Percentiles rank a stretch among this genome's conserved stretches.
These are phyloP conservation scores for Lycopodina hypogea DNA, from an alignment of 37 sponge, comb jelly and placozoan species.

Conservation along the genomic window DNA sequence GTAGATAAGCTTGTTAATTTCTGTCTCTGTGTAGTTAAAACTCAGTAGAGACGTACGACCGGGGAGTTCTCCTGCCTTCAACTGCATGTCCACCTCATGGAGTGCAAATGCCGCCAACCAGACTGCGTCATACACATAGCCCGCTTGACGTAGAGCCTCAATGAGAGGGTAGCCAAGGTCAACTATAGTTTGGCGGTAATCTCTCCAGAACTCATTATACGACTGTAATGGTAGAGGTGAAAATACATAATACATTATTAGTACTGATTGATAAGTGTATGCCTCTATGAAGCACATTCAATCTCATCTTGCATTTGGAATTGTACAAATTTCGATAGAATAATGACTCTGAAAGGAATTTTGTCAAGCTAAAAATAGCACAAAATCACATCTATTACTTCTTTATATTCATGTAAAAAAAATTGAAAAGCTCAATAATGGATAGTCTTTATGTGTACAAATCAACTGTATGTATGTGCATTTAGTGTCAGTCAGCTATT, in stretches of 20 bases:
- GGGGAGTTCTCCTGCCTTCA: slow-evolving; percentile 5
- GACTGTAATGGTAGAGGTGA: slow-evolving; percentile 16
- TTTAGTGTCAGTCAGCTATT: too few relatives aligned
- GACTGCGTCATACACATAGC: slow-evolving; percentile 50
- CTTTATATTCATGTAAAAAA: too few relatives aligned
- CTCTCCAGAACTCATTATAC: slow-evolving; percentile 26
- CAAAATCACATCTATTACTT: too few relatives aligned
- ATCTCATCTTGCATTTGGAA: too few relatives aligned
- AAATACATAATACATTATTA: neutral
- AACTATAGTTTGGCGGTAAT: slow-evolving; percentile 3
- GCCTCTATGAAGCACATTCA: too few relatives aligned
- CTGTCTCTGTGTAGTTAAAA: slow-evolving; percentile 18
- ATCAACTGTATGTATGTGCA: too few relatives aligned
- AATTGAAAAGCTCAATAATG: too few relatives aligned
- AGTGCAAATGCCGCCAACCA: slow-evolving; percentile 53
- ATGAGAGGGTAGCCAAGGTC: slow-evolving; percentile 19
- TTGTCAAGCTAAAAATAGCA: too few relatives aligned
- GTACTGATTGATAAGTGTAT: neutral
- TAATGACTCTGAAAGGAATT: too few relatives aligned
- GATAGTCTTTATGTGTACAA: too few relatives aligned
- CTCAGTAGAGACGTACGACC: neutral
- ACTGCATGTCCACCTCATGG: neutral
- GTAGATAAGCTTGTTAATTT: slow-evolving; percentile 15
- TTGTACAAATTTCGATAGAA: too few relatives aligned
- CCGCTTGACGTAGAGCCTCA: slow-evolving; percentile 30